Conservation (phyloP, 2,113 vertebrate genomes). For the Macrotus californicus region DNA sequence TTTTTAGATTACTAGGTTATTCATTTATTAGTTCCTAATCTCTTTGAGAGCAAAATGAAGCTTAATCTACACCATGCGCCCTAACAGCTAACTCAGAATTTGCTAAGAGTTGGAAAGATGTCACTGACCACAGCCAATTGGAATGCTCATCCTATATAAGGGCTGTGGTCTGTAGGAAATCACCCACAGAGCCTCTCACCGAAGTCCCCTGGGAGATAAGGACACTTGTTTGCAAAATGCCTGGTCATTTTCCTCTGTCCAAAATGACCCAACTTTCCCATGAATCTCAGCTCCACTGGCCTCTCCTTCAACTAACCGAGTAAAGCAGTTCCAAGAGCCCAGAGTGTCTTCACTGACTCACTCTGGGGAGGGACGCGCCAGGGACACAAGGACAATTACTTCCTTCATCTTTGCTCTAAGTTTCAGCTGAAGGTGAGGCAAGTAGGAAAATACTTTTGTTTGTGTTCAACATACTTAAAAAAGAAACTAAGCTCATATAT, state of each 20-base stretch:
- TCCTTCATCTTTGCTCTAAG: not conserved
- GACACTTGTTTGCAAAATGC: not conserved
- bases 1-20: not conserved
- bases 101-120: not conserved
- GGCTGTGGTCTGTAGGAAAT: not conserved
- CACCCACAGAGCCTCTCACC: not conserved
- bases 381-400: not conserved
- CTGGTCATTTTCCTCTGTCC: not conserved
- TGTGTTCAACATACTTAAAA: not conserved
- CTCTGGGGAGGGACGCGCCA: not conserved
- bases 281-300: not conserved
- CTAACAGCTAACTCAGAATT: not conserved
- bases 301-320: not conserved
- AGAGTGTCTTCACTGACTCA: not conserved
- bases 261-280: not conserved
- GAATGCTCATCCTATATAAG: not conserved
- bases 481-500: not conserved
- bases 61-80: not conserved
- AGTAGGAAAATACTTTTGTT: constrained; percentile 1
- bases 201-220: not conserved
- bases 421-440: not conserved
- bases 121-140: not conserved
- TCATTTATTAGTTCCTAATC: not conserved
- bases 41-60: not conserved
- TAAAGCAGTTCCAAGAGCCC: not conserved